These are phyloP conservation scores for Celastrina argiolus DNA, from an alignment of 2,888 invertebrate genomes.

Conservation along the genomic window DNA sequence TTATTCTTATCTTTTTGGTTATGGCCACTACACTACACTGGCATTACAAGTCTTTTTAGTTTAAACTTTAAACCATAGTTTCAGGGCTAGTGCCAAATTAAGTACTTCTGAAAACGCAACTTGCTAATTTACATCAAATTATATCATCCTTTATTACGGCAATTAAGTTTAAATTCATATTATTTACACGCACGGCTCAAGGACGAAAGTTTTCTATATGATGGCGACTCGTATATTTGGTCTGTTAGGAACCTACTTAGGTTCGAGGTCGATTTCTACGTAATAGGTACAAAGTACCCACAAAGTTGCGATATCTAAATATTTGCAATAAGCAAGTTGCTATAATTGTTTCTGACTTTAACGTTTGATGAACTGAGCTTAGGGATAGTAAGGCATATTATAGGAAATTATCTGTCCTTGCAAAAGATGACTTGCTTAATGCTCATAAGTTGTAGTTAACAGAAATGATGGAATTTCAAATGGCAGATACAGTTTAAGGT, in stretches of 20 bases:
- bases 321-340: background rate
- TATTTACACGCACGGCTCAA: background rate
- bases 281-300: background rate
- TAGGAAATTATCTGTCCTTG: background rate
- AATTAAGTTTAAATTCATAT: slow-evolving; percentile 3
- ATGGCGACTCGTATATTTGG: background rate
- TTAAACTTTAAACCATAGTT: background rate
- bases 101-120: background rate
- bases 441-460: background rate
- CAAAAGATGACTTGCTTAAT: background rate
- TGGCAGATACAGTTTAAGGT: background rate
- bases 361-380: background rate
- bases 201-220: slow-evolving; percentile 5
- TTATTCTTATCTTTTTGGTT: no score
- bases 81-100: background rate
- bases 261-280: slow-evolving; percentile 1
- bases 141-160: background rate
- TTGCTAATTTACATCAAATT: background rate
- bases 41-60: background rate
- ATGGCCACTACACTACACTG: no score
- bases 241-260: background rate
- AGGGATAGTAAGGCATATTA: background rate
- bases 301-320: background rate
- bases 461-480: background rate
- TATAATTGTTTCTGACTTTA: background rate